Base-by-base conservation (phyloP, 2,888 invertebrate species). In the Ennomos fuscantarius region DNA sequence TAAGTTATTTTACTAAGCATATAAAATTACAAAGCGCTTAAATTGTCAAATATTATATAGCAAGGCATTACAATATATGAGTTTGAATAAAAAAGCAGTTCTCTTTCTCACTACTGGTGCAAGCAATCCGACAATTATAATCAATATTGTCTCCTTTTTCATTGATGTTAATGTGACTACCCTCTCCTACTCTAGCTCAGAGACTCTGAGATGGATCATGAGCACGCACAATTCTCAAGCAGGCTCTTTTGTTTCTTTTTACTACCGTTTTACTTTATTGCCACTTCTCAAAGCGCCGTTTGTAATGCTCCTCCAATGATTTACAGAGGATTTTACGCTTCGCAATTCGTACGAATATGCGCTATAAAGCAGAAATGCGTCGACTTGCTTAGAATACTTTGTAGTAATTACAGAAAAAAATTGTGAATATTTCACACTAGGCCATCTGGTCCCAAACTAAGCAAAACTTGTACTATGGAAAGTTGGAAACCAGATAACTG, bases 311-410 rank as follows among this genome's bases (percentile, higher is more conserved):
- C 15, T 47, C 36, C 31, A 47, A 47, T 47, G 42, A 49, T 44
- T 55, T 45, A 44, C 39, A 40, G 40, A 12, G 42, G 49, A 47
- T 49, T 34, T 39, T 40, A 42, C 24, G 31, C 36, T 36, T 48
- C 12, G 48, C 44, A 13, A 43, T 34, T 40, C 43, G 39, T 44
- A 31, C 55, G 49, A 55, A 47, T n/a, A 43, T 13, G 15, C 36
- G 43, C 35, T 40, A 9, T 35, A 33, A n/a, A n/a, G n/a, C n/a
- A n/a, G n/a, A n/a, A n/a, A n/a, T n/a, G n/a, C n/a, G n/a, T n/a
- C n/a, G n/a, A n/a, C n/a, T n/a, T n/a, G n/a, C n/a, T n/a, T 34
- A 13, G 9, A 40, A 41, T 47, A 54, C 53, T 54, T 54, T 46
- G 53, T 42, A 42, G 53, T 36, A 11, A 34, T 34, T 40, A 40